Conservation (phyloP, 2,888 invertebrate genomes). For the Elysia crispata region DNA sequence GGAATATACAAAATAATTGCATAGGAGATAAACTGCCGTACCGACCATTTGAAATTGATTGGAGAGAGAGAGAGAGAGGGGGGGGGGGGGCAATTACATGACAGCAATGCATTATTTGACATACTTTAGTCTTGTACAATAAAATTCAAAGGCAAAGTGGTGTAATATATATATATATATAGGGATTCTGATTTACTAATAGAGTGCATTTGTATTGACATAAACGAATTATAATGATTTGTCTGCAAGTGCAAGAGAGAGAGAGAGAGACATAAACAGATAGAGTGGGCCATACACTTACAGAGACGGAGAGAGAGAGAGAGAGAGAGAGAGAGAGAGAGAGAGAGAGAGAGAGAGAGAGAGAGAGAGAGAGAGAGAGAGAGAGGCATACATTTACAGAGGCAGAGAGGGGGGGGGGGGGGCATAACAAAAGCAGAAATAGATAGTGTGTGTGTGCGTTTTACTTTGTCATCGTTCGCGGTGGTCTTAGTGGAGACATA, state of each 20-base stretch:
- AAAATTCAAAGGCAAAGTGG: conserved; percentile 2
- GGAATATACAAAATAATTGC: too few relatives aligned
- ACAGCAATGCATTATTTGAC: conserved; percentile 42
- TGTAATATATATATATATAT: background rate
- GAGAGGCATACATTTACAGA: too few relatives aligned
- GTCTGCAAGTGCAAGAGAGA: background rate
- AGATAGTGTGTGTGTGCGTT: background rate
- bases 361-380: conserved; percentile 23
- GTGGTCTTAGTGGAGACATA: too few relatives aligned
- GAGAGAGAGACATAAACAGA: background rate
- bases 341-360: conserved; percentile 11
- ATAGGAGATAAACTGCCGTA: too few relatives aligned
- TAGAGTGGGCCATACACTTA: background rate
- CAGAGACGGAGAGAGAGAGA: conserved; percentile 31
- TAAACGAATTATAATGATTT: too few relatives aligned
- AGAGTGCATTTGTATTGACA: too few relatives aligned
- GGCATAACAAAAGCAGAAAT: conserved; percentile 1
- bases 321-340: conserved; percentile 38
- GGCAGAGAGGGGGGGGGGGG: conserved; percentile 10
- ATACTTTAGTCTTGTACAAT: too few relatives aligned
- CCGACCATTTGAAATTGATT: too few relatives aligned
- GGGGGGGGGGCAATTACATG: background rate
- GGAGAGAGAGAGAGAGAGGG: too few relatives aligned
- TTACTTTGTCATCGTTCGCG: too few relatives aligned
- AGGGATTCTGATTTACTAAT: background rate